Evolutionary conservation across 2,888 invertebrate species (phyloP).

Genomic region (Furcula furcula): DNA sequence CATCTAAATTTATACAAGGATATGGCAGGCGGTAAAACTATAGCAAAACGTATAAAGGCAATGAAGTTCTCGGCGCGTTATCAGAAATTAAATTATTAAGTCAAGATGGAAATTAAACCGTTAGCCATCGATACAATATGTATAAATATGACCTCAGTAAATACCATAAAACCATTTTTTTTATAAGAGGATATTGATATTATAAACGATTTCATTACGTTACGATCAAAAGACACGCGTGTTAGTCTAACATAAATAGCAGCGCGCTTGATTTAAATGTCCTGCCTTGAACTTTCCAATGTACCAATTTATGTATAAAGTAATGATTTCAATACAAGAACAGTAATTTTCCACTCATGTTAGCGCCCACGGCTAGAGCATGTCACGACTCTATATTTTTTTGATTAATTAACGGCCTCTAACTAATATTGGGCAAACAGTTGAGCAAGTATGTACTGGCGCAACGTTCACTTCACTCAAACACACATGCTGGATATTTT

Average conservation of each 20-base stretch:
- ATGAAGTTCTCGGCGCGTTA: too few species aligned
- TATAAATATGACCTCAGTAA: too few species aligned
- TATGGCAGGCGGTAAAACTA: too few species aligned
- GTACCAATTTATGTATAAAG: too few species aligned
- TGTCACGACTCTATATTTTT: slow-evolving; percentile 32
- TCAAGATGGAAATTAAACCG: too few species aligned
- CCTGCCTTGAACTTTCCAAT: slow-evolving; percentile 1
- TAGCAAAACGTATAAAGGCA: too few species aligned
- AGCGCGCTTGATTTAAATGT: neutral
- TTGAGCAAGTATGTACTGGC: slow-evolving; percentile 27
- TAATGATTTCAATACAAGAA: neutral
- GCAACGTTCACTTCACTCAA: slow-evolving; percentile 12
- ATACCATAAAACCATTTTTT: too few species aligned
- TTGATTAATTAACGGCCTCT: slow-evolving; percentile 45
- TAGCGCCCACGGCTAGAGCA: slow-evolving; percentile 21
- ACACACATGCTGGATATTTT: neutral
- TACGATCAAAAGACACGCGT: neutral
- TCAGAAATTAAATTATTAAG: too few species aligned
- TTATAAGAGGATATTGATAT: too few species aligned
- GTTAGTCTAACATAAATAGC: too few species aligned
- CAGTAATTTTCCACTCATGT: slow-evolving; percentile 24
- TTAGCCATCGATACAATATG: too few species aligned
- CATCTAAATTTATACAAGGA: too few species aligned
- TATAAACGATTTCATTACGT: neutral
- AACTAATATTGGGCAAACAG: slow-evolving; percentile 28